phyloP scores from a whole-genome alignment of 2,797 vertebrate species.

The Halcyon leucocephala region DNA sequence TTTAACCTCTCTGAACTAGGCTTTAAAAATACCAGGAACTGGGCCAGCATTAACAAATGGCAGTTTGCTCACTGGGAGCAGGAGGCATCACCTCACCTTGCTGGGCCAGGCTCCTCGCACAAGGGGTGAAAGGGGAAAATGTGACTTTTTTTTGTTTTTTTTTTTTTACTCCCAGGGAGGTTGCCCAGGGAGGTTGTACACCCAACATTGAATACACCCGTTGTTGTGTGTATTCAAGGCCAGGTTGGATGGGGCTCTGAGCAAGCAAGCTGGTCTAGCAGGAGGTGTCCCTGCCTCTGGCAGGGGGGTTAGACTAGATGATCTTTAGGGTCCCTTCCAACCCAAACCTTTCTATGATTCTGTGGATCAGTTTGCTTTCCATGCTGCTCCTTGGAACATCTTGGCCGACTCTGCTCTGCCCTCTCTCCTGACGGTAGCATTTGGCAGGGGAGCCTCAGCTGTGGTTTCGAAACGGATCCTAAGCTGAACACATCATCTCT shows the following conservation, averaged over 20 bases:
- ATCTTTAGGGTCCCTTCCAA: too few species aligned
- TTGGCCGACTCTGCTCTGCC: neutral
- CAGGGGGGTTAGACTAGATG: too few species aligned
- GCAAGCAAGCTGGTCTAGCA: too few species aligned
- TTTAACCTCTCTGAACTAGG: rapidly evolving
- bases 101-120: neutral
- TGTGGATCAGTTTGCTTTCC: neutral
- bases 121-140: neutral
- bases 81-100: rapidly evolving
- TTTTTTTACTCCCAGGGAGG: neutral
- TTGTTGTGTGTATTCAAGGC: too few species aligned
- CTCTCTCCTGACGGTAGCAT: rapidly evolving
- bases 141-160: neutral
- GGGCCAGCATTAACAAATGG: neutral
- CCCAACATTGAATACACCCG: too few species aligned
- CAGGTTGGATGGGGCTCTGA: too few species aligned
- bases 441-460: neutral
- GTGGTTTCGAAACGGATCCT: rapidly evolving
- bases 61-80: neutral
- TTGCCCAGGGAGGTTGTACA: neutral
- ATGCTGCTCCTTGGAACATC: neutral
- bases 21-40: neutral
- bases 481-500: neutral
- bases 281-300: too few species aligned
- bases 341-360: neutral